Evolutionary conservation across 1,140 invertebrate species (phyloP), one percentile per base, ranked within the genome.

Genomic region (Drosophila subpulchrella): DNA sequence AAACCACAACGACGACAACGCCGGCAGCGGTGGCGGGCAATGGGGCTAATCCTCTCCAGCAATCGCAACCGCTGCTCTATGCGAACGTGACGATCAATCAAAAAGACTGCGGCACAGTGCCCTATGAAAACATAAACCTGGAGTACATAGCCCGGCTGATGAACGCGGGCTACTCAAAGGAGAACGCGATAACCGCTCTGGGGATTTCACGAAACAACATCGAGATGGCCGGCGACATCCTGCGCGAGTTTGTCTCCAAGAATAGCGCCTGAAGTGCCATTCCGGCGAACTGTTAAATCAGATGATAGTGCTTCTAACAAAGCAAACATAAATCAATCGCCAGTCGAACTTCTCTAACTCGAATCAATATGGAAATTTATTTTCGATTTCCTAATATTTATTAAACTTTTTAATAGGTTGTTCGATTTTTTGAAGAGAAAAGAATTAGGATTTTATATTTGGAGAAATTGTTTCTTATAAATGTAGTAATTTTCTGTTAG

Each of bases 191-290:
- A 41, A 94, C 97, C 78, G 97, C 98, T 7, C 93, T 98, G 66
- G 96, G 97, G 55, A 98, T 98, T 59, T 97, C 97, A 1, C 94
- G 96, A 58, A 98, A 98, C 92, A 97, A 99, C 93, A 94, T 98
- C 36, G 96, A 97, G 92, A 98, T 98, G 97, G 97, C 97, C 30
- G 96, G 97, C 93, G 97, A 98, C 93, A 98, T 99, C 93, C 94
- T 99, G 78, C 96, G 98, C 92, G 97, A 98, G 92, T 99, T 98
- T 93, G 97, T 92, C 55, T 84, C 91, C 51, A 92, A 92, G 76
- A 92, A 90, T 65, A 91, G 90, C 71, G 89, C 78, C 78, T 92
- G 80, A 83, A 81, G 66, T 59, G 62, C 53, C 62, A 46, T 11
- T n/a, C 27, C 48, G 48, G 30, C 30, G 30, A n/a, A 47, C 34